Evolutionary conservation across 2,113 vertebrate species (phyloP), one percentile per base, ranked within the genome.

Genomic region (Ursus arctos): DNA sequence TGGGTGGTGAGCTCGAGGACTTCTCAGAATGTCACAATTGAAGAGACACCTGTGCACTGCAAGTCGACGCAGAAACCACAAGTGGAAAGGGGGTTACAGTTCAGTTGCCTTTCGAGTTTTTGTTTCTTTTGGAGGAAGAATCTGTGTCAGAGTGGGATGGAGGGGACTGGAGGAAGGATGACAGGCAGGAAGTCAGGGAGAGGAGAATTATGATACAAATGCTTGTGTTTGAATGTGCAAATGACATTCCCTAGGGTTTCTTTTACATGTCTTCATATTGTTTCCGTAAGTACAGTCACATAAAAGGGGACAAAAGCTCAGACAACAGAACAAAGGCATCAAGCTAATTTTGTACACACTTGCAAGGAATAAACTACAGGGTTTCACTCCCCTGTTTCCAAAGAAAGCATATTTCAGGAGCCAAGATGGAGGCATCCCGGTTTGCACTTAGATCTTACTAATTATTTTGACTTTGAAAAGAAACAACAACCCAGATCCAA

Each of bases 1-100:
- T 13, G 88, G 82, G 53, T 94, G 97, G 94, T 85, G 71, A 96
- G 94, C 59, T 77, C 22, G 63, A 96, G 98, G 96, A 97, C 94
- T 98, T 98, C 97, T 96, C 98, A 97, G 97, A 95, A 95, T 95
- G 97, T 98, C 91, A 82, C 43, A 93, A 94, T 97, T 97, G 97
- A 98, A 98, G 92, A 98, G 97, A 96, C 95, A 97, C 85, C 88
- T 98, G 97, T 91, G 96, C 69, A 63, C 98, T 97, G 97, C 97
- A 96, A 88, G 90, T 98, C 96, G 87, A 67, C 61, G 36, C 65
- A 98, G 94, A 98, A 98, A 98, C 97, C 97, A 96, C 84, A 77
- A 43, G 67, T 63, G 76, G 91, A 71, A 97, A 97, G 84, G 15
- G 18, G 22, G 88, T 98, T 93, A 83, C 19, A 96, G 59, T 97